Conservation (phyloP, 2,113 vertebrate species). For the Pedetes capensis region DNA sequence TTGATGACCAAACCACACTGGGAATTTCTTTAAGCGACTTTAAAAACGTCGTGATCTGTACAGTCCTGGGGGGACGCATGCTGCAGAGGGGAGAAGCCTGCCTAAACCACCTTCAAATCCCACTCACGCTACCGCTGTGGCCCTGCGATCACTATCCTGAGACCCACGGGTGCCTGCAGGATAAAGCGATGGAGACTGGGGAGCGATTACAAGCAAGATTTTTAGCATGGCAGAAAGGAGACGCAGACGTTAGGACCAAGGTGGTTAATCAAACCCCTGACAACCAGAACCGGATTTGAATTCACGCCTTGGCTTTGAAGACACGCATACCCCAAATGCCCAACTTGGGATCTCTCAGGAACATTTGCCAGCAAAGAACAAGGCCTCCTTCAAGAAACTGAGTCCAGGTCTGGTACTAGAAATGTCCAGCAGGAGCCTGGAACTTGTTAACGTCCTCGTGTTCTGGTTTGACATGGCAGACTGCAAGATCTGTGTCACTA, state of each 20-base stretch:
- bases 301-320: neutral
- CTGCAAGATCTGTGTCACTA: neutral
- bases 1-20: neutral
- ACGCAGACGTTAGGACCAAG: neutral
- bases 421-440: neutral
- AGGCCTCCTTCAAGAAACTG: neutral
- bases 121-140: neutral
- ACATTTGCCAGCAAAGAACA: neutral
- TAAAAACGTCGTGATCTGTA: neutral
- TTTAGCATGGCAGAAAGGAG: neutral
- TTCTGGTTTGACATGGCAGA: neutral
- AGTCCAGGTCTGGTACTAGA: neutral
- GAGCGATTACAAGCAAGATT: neutral
- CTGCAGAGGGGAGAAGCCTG: neutral
- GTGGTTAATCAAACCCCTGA: neutral
- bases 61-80: neutral
- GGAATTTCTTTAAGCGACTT: slow-evolving; percentile 25
- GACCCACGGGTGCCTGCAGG: neutral
- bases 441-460: neutral
- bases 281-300: neutral
- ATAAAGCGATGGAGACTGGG: neutral
- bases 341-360: neutral
- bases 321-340: neutral
- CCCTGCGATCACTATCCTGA: neutral
- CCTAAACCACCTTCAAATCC: neutral